phyloP scores from a whole-genome alignment of 2,797 vertebrate species.

The Odontamblyopus lacepedii region DNA sequence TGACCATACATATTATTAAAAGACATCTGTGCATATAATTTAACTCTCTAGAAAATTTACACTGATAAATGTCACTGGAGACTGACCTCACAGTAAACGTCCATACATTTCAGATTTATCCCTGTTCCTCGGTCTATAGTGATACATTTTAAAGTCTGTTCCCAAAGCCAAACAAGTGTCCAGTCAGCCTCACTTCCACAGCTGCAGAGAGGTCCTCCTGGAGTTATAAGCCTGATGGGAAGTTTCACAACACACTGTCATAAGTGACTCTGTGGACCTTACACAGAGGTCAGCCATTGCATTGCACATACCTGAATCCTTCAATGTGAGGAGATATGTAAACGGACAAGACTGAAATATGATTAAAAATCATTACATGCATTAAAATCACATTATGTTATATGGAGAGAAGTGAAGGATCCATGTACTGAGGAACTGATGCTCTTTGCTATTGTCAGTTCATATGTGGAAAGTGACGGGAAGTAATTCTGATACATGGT shows the following conservation, averaged over 20 bases:
- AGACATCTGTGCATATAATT: not conserved
- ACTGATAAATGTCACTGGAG: constrained; percentile 11
- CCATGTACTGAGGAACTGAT: too few species aligned
- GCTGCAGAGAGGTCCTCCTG: constrained; percentile 54
- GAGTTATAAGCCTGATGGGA: constrained; percentile 35
- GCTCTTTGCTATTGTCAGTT: too few species aligned
- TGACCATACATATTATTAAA: not conserved
- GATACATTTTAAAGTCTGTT: constrained; percentile 37
- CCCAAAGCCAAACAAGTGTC: constrained; percentile 33
- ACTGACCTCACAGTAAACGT: constrained; percentile 19
- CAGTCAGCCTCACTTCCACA: constrained; percentile 41
- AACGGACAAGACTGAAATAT: not conserved
- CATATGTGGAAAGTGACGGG: too few species aligned
- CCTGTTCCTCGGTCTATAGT: constrained; percentile 36
- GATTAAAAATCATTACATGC: too few species aligned
- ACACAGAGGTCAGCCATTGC: constrained; percentile 28
- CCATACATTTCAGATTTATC: constrained; percentile 36
- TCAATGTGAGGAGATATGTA: not conserved
- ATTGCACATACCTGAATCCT: constrained; percentile 22
- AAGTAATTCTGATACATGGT: too few species aligned
- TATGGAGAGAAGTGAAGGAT: too few species aligned
- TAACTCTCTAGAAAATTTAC: constrained; percentile 14
- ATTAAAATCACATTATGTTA: too few species aligned
- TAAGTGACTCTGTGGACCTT: constrained; percentile 29
- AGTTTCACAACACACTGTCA: constrained; percentile 38